Conservation (phyloP, 1,140 invertebrate genomes). For the Heliconius eleuchia region DNA sequence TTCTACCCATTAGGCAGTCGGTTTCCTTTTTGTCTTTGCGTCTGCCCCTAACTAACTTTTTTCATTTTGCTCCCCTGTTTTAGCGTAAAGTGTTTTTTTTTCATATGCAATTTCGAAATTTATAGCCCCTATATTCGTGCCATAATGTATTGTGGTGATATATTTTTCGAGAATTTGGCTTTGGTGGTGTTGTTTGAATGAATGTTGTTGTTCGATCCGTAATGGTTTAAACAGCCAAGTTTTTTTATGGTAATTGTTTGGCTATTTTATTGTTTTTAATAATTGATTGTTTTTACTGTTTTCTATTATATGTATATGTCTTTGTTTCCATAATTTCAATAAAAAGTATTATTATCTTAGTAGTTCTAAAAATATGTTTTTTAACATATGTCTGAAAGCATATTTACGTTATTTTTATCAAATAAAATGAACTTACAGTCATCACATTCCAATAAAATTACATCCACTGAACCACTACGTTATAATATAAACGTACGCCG, state of each 20-base stretch:
- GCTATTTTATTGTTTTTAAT: neutral
- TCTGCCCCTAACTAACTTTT: conserved; percentile 68
- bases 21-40: conserved; percentile 72
- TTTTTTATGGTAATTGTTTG: neutral
- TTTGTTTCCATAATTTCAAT: too few species aligned
- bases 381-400: too few species aligned
- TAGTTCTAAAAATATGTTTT: too few species aligned
- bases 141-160: neutral
- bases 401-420: too few species aligned
- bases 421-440: neutral
- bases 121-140: neutral
- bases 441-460: neutral
- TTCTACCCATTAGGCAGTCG: conserved; percentile 65
- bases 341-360: too few species aligned
- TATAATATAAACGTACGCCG: neutral
- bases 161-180: neutral
- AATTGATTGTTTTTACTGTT: neutral
- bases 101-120: conserved; percentile 10
- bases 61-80: conserved; percentile 49
- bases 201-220: neutral
- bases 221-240: neutral
- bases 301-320: too few species aligned
- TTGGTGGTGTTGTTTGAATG: neutral
- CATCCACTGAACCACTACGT: too few species aligned
- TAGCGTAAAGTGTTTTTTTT: conserved; percentile 57